Evolutionary conservation across 2,888 invertebrate genomes (phyloP).

Genomic region (Chirona hameri): DNA sequence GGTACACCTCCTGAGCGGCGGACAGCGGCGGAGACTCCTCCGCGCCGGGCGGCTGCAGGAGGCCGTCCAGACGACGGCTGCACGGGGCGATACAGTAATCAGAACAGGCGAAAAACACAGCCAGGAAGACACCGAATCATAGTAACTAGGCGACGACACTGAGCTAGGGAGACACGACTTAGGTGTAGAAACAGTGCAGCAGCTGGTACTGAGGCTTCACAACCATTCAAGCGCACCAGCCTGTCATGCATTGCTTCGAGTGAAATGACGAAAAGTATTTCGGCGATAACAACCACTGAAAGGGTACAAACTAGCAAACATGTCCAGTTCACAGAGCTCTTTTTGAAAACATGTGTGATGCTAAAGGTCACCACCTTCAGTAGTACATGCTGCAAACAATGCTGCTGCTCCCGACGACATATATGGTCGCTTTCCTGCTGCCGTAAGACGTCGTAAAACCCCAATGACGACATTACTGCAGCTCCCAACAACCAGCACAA

Average conservation of each 20-base stretch:
- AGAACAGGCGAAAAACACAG: not conserved
- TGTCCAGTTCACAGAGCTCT: too few relatives aligned
- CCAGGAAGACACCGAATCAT: not conserved
- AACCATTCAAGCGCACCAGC: not conserved
- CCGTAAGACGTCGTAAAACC: too few relatives aligned
- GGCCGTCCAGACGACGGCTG: not conserved
- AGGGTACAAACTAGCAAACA: too few relatives aligned
- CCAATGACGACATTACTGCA: too few relatives aligned
- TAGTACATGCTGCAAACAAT: too few relatives aligned
- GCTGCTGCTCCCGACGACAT: too few relatives aligned
- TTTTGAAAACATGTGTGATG: too few relatives aligned
- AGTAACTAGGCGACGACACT: not conserved
- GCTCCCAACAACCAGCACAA: too few relatives aligned
- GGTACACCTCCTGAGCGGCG: slow-evolving; percentile 7
- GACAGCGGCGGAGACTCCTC: slow-evolving; percentile 11
- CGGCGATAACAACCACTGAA: too few relatives aligned
- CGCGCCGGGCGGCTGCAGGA: not conserved
- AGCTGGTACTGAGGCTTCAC: not conserved
- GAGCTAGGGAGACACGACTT: not conserved
- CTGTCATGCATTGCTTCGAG: not conserved
- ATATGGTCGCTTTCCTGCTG: too few relatives aligned
- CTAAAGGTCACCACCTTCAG: too few relatives aligned
- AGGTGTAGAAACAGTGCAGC: not conserved
- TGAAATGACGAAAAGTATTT: too few relatives aligned
- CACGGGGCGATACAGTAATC: not conserved